A percentile compares a stretch with the other conserved stretches of the same genome.
These are phyloP conservation scores for Drosophila paulistorum DNA, from an alignment of 1,140 invertebrate species.

Conservation along the genomic window DNA sequence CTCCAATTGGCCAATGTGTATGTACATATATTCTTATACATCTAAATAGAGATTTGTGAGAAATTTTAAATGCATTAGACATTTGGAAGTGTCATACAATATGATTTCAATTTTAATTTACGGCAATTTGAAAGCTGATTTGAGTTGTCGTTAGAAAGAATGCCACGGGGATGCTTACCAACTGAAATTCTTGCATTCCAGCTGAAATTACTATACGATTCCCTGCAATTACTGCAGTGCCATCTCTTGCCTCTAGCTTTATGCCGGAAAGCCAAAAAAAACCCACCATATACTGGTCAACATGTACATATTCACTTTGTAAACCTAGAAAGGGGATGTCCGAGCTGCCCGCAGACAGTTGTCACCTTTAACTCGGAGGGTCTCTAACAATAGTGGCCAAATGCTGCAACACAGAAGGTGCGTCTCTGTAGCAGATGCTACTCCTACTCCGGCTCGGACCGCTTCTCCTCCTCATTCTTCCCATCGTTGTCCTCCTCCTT, in stretches of 20 bases:
- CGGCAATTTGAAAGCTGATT: slow-evolving; percentile 2
- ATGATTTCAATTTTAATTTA: background rate
- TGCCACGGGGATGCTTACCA: background rate
- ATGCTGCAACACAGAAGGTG: slow-evolving; percentile 20
- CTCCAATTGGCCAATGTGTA: no score
- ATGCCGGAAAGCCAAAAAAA: background rate
- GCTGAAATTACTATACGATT: slow-evolving; percentile 6
- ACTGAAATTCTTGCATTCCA: slow-evolving; percentile 1
- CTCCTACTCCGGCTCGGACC: background rate
- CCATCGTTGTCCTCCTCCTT: background rate
- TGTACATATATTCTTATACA: no score
- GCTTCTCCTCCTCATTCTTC: no score
- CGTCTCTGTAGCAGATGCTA: slow-evolving; percentile 20
- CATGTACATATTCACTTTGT: background rate
- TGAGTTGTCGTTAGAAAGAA: slow-evolving; percentile 2
- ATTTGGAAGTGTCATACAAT: no score
- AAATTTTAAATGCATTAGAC: no score
- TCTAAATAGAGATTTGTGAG: no score
- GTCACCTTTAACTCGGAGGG: slow-evolving; percentile 40
- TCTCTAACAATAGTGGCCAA: slow-evolving; percentile 20
- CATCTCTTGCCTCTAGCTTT: background rate
- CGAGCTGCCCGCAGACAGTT: slow-evolving; percentile 20
- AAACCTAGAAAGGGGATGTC: slow-evolving; percentile 1
- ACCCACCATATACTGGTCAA: background rate
- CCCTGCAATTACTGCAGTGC: slow-evolving; percentile 8